Evolutionary conservation across 2,113 vertebrate species (phyloP).

Genomic region (Tor tambroides): DNA sequence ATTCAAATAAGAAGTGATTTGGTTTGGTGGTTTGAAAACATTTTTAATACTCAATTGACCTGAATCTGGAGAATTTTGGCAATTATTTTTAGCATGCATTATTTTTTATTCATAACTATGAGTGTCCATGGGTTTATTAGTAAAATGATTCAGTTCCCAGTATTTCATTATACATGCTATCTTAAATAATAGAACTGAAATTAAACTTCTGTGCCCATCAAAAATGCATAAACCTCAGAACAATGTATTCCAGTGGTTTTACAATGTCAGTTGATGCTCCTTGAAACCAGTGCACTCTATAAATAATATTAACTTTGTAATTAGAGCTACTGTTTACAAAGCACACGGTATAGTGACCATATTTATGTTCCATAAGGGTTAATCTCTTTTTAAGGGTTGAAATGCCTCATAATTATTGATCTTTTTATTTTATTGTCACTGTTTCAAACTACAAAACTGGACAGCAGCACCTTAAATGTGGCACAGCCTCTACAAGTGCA

Average conservation of each 20-base stretch:
- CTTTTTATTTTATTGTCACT: not conserved
- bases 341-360: not conserved
- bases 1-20: not conserved
- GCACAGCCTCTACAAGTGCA: not conserved
- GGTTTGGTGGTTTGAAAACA: not conserved
- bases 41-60: not conserved
- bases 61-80: not conserved
- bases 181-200: not conserved
- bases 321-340: not conserved
- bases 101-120: not conserved
- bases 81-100: not conserved
- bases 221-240: slow-evolving; percentile 20
- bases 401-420: not conserved
- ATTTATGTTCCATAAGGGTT: not conserved
- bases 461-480: not conserved
- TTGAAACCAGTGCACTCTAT: not conserved
- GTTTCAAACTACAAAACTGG: not conserved
- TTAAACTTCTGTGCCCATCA: not conserved
- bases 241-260: not conserved
- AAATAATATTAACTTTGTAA: not conserved
- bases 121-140: not conserved
- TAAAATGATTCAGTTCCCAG: not conserved
- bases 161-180: not conserved
- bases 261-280: not conserved
- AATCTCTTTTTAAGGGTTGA: not conserved